Base-by-base conservation (phyloP, 2,797 vertebrate genomes). In the Labroides dimidiatus region DNA sequence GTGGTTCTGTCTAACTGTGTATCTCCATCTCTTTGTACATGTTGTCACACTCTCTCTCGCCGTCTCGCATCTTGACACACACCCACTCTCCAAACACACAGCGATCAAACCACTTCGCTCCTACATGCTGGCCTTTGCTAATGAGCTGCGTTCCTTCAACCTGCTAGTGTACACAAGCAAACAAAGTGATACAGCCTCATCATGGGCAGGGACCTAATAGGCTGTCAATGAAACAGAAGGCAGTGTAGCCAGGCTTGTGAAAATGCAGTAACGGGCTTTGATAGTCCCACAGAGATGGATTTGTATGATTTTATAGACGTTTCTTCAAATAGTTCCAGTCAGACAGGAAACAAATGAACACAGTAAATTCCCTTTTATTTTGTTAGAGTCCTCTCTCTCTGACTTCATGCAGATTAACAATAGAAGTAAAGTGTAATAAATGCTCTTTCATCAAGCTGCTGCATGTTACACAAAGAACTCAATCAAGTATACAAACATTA, bases 171-270 rank as follows among this genome's bases (percentile, higher is more conserved):
- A 81, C 79, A 82, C 60, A 68, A 77, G 52, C 8, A 17, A 37
- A 62, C 75, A 43, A 90, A 83, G 51, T 45, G 62, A 78, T 69
- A 27, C 12, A 61, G 67, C 48, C 30, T 76, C 62, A 77, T 87
- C 68, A 65, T 62, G 23, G 53, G 33, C 45, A 43, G 48, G 30
- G 58, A 41, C 58, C 59, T 70, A 79, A 87, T 78, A 73, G 52
- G 17, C 63, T 77, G 73, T 72, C 66, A 62, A 27, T 86, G 66
- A 84, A 72, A 65, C 49, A 65, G 47, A 64, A 30, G 61, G 48
- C 23, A 56, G 59, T 75, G 71, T 62, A 72, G 59, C 50, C 19
- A 8, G 27, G 53, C 47, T 61, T 66, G 51, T 67, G 56, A 70
- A 58, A 71, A 66, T 13, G 4, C 57, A 68, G 23, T 39, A 67